A percentile compares a stretch with the other conserved stretches of the same genome.
Evolutionary conservation across 2,113 vertebrate genomes (phyloP).

Genomic region (Corapipo altera): DNA sequence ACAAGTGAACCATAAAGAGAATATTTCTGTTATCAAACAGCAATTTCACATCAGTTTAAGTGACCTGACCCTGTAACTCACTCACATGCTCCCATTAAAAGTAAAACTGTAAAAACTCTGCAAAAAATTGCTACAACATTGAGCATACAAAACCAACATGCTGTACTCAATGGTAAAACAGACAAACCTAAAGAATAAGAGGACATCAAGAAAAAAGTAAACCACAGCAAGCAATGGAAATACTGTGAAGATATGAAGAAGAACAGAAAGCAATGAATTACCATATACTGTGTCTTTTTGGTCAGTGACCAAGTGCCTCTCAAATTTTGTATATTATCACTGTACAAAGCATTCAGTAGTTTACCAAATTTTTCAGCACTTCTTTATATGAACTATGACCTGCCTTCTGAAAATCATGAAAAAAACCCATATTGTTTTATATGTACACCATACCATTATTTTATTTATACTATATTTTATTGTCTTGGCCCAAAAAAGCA

Average conservation of each 20-base stretch:
- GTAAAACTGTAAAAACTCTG: neutral
- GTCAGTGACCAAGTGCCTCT: neutral
- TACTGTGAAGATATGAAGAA: neutral
- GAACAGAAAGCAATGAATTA: neutral
- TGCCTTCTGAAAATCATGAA: neutral
- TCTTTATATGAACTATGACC: neutral
- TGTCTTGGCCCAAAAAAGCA: neutral
- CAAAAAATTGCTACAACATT: neutral
- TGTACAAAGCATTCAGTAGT: neutral
- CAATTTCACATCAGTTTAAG: neutral
- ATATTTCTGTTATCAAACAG: neutral
- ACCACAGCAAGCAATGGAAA: neutral
- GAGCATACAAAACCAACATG: neutral
- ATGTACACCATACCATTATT: neutral
- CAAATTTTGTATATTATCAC: neutral
- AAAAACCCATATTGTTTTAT: neutral
- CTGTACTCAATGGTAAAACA: neutral
- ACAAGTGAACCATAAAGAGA: conserved; percentile 1
- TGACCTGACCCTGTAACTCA: neutral
- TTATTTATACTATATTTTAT: neutral
- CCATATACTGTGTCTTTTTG: neutral
- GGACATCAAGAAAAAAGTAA: neutral
- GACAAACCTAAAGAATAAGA: neutral
- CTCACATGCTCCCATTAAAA: neutral
- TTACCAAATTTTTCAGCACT: neutral